A percentile compares a stretch with the other conserved stretches of the same genome.
These are phyloP conservation scores for Drosophila nr. medialis DNA, from an alignment of 2,888 invertebrate species.

Conservation along the genomic window DNA sequence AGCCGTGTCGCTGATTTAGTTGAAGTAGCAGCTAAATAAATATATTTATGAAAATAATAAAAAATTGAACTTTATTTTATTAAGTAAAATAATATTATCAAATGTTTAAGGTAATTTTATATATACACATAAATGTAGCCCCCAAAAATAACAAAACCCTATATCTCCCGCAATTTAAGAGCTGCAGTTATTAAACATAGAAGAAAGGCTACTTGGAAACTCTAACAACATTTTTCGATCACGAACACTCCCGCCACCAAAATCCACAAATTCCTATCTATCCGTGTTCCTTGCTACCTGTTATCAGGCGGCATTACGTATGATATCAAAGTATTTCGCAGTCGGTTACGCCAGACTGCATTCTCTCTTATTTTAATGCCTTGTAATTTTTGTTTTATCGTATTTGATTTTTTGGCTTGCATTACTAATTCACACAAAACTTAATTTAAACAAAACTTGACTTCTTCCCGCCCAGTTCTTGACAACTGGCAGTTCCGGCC, in stretches of 20 bases:
- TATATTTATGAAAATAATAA: not conserved
- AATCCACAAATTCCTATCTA: not conserved
- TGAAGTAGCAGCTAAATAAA: not conserved
- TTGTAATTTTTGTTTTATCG: not conserved
- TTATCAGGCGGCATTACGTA: not conserved
- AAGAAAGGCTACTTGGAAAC: not conserved
- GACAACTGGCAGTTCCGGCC: not conserved
- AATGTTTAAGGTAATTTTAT: not conserved
- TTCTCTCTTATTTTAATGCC: not conserved
- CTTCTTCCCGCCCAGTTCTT: not conserved
- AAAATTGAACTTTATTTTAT: fast-evolving
- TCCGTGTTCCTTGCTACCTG: not conserved
- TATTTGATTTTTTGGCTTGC: not conserved
- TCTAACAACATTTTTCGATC: not conserved
- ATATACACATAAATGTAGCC: not conserved
- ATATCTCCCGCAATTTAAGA: not conserved
- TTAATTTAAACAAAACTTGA: not conserved
- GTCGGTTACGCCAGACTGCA: not conserved
- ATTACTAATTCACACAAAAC: not conserved
- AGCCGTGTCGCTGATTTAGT: not conserved
- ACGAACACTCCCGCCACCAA: fast-evolving
- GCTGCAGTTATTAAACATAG: not conserved
- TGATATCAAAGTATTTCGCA: not conserved
- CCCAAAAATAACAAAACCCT: too few species aligned
- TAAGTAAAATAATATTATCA: not conserved